Evolutionary conservation across 1,140 invertebrate species (phyloP).

Genomic region (Medauroidea extradentata): DNA sequence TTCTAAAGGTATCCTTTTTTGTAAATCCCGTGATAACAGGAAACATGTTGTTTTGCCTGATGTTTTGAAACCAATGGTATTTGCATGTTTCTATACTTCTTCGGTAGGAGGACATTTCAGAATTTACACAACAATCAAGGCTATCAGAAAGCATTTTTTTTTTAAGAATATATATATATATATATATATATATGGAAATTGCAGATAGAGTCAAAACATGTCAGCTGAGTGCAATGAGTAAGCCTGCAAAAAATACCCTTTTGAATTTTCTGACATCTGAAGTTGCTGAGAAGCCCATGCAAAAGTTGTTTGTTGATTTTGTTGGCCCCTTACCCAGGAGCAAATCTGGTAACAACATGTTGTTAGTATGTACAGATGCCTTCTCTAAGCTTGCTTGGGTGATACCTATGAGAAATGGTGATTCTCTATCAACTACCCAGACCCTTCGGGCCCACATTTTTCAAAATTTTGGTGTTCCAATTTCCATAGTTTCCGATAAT

Average conservation of each 20-base stretch:
- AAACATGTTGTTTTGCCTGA: neutral
- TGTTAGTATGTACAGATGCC: neutral
- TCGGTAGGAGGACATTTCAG: neutral
- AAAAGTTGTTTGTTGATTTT: neutral
- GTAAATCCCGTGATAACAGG: too few relatives aligned
- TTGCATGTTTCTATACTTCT: neutral
- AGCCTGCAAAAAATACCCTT: neutral
- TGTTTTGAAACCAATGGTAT: neutral
- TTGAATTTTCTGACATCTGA: neutral
- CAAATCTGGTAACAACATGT: neutral
- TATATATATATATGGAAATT: neutral
- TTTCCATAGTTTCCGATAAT: neutral
- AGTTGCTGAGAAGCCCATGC: neutral
- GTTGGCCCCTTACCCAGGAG: neutral
- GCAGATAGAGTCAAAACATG: neutral
- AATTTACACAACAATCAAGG: neutral
- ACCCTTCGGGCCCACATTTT: neutral
- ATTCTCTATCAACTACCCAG: neutral
- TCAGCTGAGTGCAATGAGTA: neutral
- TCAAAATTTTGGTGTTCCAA: neutral
- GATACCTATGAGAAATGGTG: neutral
- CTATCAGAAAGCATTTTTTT: neutral
- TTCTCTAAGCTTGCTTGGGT: neutral
- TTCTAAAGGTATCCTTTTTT: neutral
- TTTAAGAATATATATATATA: too few relatives aligned